Percentiles rank a stretch among this genome's conserved stretches.
Conservation (phyloP, 2,797 vertebrate species). For the Cyprinodon diabolis region DNA sequence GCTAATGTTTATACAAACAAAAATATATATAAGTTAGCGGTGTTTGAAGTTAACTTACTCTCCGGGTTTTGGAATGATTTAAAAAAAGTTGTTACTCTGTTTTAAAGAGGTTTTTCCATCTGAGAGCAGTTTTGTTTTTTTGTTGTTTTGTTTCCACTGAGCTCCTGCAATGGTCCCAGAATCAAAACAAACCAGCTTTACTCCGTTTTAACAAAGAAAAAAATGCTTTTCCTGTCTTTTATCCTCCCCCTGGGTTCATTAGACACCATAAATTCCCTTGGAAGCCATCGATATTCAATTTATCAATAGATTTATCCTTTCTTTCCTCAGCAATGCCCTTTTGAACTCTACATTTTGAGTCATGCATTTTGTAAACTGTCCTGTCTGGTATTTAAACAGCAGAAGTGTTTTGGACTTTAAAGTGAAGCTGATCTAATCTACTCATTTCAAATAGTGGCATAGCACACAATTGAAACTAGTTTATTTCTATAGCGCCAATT, state of each 20-base stretch:
- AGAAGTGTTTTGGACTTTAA: too few relatives aligned
- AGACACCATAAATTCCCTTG: background rate
- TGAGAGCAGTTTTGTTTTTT: background rate
- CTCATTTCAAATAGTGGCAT: too few relatives aligned
- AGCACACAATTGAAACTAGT: too few relatives aligned
- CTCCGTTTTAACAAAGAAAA: background rate
- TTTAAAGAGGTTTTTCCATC: background rate
- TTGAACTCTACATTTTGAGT: background rate
- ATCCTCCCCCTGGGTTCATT: background rate
- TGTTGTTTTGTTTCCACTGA: background rate
- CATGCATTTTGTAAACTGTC: too few relatives aligned
- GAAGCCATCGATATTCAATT: background rate
- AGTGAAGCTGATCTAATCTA: too few relatives aligned
- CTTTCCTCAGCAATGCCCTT: background rate
- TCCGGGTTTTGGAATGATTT: background rate
- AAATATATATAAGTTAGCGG: background rate
- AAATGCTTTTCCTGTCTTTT: background rate
- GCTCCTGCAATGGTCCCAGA: background rate
- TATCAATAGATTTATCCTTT: background rate
- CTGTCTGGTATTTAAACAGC: too few relatives aligned
- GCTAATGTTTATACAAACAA: constrained; percentile 21
- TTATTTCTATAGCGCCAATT: too few relatives aligned
- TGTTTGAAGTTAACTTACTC: background rate
- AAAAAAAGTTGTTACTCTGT: background rate
- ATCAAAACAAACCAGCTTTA: background rate